Base-by-base conservation (phyloP, 2,888 invertebrate species). In the Harpalus rufipes region DNA sequence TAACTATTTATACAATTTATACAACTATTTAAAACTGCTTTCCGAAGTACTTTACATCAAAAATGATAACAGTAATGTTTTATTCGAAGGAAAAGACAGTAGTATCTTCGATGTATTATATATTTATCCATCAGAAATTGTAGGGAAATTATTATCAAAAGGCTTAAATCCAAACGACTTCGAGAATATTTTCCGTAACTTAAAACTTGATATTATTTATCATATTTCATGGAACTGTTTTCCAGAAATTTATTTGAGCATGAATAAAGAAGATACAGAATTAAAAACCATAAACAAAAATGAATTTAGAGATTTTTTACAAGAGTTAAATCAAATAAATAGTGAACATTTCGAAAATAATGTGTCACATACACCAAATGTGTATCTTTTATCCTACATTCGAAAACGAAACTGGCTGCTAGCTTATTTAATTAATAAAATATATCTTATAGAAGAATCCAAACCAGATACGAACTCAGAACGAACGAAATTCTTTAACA, bases 191-290 rank as follows among this genome's bases (percentile, higher is more conserved):
- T 95, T 96, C 85, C 92, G 93, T 44, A 94, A 94, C 87, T 90
- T 96, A 16, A 95, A 95, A 89, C 92, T 96, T 0, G 95, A 96
- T 92, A 92, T 96, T 81, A 93, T 95, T 76, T 95, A 96, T 87
- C 95, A 95, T 87, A 93, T 96, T 10, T 93, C 95, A 2, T 90
- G 94, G 2, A 96, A 95, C 89, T 95, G 95, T 88, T 96, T 95
- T 87, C 95, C 96, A 0, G 93, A 93, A 7, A 92, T 95, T 25
- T 91, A 92, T 25, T 89, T 93, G 84, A 91, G 91, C 5, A 89
- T 91, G 0, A 88, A 90, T 25, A 91, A 3, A 18, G 7, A 14
- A 5, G 10, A 41, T 39, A 41, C 12, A n/a, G 14, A 14, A 90
- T 86, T 44, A 78, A 21, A 25, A 10, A 51, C 12, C 85, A 86